Evolutionary conservation across 2,797 vertebrate genomes (phyloP).

Genomic region (Acrossocheilus fasciatus): DNA sequence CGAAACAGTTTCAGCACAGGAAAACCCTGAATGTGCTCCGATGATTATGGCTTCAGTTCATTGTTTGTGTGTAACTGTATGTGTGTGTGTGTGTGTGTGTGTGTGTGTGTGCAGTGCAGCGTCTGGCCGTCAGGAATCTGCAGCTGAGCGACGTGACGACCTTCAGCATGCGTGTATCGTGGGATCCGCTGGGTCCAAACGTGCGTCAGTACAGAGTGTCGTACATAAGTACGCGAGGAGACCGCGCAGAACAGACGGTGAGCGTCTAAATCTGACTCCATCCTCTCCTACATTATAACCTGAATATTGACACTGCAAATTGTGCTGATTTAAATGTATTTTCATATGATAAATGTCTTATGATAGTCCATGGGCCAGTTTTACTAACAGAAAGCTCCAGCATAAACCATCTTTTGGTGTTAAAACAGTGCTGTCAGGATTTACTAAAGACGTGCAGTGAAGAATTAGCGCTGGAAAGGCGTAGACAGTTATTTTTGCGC

Average conservation of each 20-base stretch:
- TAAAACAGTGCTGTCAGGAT: too few species aligned
- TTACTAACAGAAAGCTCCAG: too few species aligned
- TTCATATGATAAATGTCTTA: too few species aligned
- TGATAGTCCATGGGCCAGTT: too few species aligned
- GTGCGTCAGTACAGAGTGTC: conserved; percentile 86
- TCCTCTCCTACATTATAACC: neutral
- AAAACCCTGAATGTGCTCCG: neutral
- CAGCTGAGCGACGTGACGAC: conserved; percentile 88
- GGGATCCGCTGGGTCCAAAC: conserved; percentile 83
- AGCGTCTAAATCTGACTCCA: conserved; percentile 32
- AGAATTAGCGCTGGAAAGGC: too few species aligned
- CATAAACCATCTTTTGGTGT: too few species aligned
- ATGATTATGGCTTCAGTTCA: neutral
- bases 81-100: neutral
- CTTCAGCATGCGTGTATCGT: conserved; percentile 87
- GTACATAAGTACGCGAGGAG: conserved; percentile 84
- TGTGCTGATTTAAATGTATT: neutral
- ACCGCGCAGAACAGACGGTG: conserved; percentile 87
- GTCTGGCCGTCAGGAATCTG: conserved; percentile 83
- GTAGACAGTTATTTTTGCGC: too few species aligned
- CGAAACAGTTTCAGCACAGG: neutral
- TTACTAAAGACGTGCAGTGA: too few species aligned
- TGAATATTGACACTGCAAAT: neutral
- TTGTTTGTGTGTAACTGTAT: neutral
- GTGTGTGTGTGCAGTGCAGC: conserved; percentile 77